A percentile compares a stretch with the other conserved stretches of the same genome.
These are phyloP conservation scores for Mechanitis mazaeus DNA, from an alignment of 2,888 invertebrate genomes.

Conservation along the genomic window DNA sequence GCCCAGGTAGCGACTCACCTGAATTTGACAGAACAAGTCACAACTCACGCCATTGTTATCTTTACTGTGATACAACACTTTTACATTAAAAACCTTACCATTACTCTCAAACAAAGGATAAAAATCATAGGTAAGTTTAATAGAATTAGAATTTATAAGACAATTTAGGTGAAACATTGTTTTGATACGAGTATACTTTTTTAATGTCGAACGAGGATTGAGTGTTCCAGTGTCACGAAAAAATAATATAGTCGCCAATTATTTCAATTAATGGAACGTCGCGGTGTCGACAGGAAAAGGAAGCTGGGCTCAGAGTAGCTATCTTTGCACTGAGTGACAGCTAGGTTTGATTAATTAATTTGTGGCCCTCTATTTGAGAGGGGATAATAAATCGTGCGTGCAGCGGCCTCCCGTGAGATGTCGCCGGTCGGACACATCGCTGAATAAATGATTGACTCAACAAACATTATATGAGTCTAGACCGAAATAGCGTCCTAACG, in stretches of 20 bases:
- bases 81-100: neutral
- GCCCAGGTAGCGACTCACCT: constrained; percentile 46
- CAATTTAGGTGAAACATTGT: too few species aligned
- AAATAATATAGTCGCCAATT: constrained; percentile 68
- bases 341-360: constrained; percentile 74
- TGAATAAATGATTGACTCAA: constrained; percentile 72
- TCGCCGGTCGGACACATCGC: constrained; percentile 57
- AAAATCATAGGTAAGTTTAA: too few species aligned
- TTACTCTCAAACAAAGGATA: neutral
- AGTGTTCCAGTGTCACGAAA: constrained; percentile 48
- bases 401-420: constrained; percentile 70
- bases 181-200: too few species aligned
- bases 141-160: too few species aligned
- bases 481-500: constrained; percentile 72
- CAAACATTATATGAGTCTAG: constrained; percentile 62
- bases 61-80: constrained; percentile 13
- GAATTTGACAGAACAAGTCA: constrained; percentile 34
- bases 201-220: too few species aligned
- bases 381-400: constrained; percentile 71
- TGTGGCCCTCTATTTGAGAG: constrained; percentile 54
- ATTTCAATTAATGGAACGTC: constrained; percentile 72
- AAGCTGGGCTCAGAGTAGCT: constrained; percentile 52
- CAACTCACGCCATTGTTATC: constrained; percentile 27
- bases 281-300: constrained; percentile 69
- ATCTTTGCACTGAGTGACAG: constrained; percentile 69